These are phyloP conservation scores for Periparus ater DNA, from an alignment of 2,797 vertebrate species.

Conservation along the genomic window DNA sequence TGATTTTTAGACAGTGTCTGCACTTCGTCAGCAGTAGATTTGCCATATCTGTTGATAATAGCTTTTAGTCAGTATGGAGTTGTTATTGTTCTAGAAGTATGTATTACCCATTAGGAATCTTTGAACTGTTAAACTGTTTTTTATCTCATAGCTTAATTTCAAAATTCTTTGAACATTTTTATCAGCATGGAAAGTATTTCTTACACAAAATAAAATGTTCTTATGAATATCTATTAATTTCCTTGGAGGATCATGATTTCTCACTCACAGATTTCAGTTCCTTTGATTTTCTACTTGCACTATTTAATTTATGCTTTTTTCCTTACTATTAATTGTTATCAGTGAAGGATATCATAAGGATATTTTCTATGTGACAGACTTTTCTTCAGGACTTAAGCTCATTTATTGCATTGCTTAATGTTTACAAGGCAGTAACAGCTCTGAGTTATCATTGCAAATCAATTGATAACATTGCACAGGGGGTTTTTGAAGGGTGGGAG, in stretches of 20 bases:
- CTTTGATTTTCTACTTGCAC: background rate
- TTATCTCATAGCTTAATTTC: slow-evolving; percentile 26
- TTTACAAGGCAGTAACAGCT: background rate
- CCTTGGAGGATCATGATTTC: background rate
- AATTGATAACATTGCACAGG: background rate
- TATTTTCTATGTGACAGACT: background rate
- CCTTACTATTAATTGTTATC: background rate
- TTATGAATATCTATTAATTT: slow-evolving; percentile 13
- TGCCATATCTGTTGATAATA: slow-evolving; percentile 27
- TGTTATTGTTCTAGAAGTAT: slow-evolving; percentile 21
- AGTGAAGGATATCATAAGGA: background rate
- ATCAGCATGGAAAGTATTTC: background rate
- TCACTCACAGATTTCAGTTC: background rate
- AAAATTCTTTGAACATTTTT: slow-evolving; percentile 18
- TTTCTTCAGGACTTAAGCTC: background rate
- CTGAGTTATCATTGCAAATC: slow-evolving; percentile 24
- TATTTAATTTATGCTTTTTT: background rate
- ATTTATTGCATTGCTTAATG: background rate
- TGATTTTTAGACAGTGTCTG: background rate
- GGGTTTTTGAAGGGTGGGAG: background rate
- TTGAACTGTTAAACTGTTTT: slow-evolving; percentile 23
- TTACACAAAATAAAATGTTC: background rate
- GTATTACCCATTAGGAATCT: slow-evolving; percentile 37
- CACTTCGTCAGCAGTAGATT: background rate
- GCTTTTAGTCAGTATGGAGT: background rate